Evolutionary conservation across 1,140 invertebrate genomes (phyloP).

Genomic region (Agrilus planipennis): DNA sequence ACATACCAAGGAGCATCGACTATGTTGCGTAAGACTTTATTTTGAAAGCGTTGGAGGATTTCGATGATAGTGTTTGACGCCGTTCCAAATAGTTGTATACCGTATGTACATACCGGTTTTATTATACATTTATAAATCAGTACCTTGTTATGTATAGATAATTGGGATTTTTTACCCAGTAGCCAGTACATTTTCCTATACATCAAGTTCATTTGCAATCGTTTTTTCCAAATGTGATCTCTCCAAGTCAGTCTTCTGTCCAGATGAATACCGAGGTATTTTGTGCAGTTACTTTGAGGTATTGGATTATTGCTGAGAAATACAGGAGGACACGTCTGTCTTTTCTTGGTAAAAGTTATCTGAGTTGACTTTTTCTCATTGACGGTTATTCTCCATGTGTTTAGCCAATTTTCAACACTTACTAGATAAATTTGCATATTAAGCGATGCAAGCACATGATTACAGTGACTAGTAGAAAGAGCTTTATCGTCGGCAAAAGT

Average conservation of each 20-base stretch:
- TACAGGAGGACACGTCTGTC: background rate
- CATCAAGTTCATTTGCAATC: constrained; percentile 1
- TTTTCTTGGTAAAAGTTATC: background rate
- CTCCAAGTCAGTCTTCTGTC: constrained; percentile 1
- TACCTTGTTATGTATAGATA: constrained; percentile 18
- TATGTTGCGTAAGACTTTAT: constrained; percentile 19
- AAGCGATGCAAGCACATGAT: background rate
- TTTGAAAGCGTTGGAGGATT: constrained; percentile 20
- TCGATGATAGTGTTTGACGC: constrained; percentile 7
- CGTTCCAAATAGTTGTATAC: constrained; percentile 13
- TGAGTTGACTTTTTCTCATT: constrained; percentile 2
- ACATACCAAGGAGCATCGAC: constrained; percentile 14
- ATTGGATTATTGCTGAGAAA: background rate
- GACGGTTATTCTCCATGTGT: background rate
- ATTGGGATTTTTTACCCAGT: constrained; percentile 9
- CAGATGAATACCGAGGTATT: background rate
- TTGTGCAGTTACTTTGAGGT: background rate
- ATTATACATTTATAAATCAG: constrained; percentile 14
- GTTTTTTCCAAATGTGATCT: background rate
- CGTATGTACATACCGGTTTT: constrained; percentile 14
- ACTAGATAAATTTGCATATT: background rate
- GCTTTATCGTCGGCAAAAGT: constrained; percentile 4
- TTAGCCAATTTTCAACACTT: background rate
- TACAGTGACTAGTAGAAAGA: no score
- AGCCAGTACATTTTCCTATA: constrained; percentile 5